These are phyloP conservation scores for Latrodectus elegans DNA, from an alignment of 2,888 invertebrate genomes.

Conservation along the genomic window DNA sequence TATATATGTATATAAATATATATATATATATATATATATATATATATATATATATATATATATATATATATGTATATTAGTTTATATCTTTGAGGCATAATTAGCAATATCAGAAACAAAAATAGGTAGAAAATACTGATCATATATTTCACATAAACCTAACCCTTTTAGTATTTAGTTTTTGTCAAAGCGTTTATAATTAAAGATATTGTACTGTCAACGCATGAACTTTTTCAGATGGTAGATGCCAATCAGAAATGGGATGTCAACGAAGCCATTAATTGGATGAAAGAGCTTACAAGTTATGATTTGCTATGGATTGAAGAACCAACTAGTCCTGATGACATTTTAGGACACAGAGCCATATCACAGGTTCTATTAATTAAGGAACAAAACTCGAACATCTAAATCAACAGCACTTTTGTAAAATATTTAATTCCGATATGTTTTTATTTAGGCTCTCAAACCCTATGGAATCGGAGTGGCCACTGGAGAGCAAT, in stretches of 20 bases:
- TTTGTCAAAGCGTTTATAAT: no score
- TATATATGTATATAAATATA: no score
- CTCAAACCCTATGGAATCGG: constrained; percentile 84
- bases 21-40: no score
- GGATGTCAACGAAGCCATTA: constrained; percentile 88
- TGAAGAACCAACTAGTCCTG: constrained; percentile 94
- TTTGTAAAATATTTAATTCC: background rate
- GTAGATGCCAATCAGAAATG: constrained; percentile 92
- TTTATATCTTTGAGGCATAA: no score
- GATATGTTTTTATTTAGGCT: constrained; percentile 74
- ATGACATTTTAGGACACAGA: constrained; percentile 91
- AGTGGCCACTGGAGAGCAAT: constrained; percentile 94
- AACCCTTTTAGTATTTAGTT: no score
- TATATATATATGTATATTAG: no score
- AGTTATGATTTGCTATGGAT: constrained; percentile 88
- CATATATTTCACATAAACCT: no score
- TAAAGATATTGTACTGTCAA: no score
- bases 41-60: no score
- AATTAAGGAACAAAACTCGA: no score
- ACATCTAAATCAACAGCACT: background rate
- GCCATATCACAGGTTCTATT: constrained; percentile 81
- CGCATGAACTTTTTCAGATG: constrained; percentile 79
- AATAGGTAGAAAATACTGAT: no score
- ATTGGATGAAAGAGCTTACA: constrained; percentile 87
- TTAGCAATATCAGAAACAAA: no score